Conservation (phyloP, 2,888 invertebrate species). For the Drosophila leonis region DNA sequence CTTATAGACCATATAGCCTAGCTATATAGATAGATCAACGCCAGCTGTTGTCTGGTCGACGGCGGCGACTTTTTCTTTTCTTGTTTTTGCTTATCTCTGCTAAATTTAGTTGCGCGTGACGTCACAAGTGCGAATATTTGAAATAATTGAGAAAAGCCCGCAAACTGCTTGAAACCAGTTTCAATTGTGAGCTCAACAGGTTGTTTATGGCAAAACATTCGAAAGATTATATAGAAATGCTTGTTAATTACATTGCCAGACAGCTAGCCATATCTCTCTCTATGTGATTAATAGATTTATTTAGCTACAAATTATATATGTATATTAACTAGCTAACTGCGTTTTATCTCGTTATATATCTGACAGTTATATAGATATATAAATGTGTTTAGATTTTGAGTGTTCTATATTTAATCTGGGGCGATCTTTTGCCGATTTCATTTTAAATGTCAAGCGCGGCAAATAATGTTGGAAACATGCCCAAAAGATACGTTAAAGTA, state of each 20-base stretch:
- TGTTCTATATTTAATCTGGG: constrained; percentile 59
- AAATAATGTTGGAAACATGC: constrained; percentile 72
- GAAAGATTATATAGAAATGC: neutral
- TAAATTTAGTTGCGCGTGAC: constrained; percentile 45
- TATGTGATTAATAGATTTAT: neutral
- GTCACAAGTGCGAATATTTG: constrained; percentile 34
- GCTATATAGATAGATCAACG: constrained; percentile 15
- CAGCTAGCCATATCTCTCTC: no score
- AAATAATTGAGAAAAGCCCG: constrained; percentile 40
- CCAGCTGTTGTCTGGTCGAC: constrained; percentile 49
- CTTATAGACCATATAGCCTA: neutral
- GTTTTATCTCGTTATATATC: constrained; percentile 1
- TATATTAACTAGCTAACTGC: constrained; percentile 13
- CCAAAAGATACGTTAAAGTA: constrained; percentile 47
- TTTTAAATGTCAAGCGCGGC: constrained; percentile 71
- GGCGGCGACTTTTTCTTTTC: constrained; percentile 17
- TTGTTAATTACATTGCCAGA: constrained; percentile 3
- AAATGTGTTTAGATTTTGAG: constrained; percentile 21
- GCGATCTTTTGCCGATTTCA: constrained; percentile 46
- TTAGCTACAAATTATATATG: neutral
- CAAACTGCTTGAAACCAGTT: constrained; percentile 54
- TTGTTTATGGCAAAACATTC: constrained; percentile 4
- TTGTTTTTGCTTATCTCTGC: constrained; percentile 2
- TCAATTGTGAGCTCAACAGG: constrained; percentile 15
- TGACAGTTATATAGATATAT: neutral